Conservation (phyloP, 2,797 vertebrate species). For the Enteromius viviparus region DNA sequence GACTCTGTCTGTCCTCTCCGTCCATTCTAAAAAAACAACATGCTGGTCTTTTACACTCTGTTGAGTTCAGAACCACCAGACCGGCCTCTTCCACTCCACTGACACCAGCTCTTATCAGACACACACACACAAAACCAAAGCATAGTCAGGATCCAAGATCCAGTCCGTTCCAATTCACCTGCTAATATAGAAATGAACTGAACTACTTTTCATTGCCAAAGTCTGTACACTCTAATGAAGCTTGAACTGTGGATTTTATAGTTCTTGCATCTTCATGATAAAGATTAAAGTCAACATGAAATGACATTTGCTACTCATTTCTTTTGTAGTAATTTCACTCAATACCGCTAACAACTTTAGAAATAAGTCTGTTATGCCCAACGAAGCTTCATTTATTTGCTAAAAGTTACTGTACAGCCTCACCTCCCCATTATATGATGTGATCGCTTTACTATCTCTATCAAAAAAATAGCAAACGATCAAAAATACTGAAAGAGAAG, state of each 20-base stretch:
- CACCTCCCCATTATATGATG: background rate
- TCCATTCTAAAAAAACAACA: conserved; percentile 65
- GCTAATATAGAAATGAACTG: background rate
- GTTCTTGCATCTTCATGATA: background rate
- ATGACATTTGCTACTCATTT: background rate
- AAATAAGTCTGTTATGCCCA: background rate
- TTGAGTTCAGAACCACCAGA: conserved; percentile 62
- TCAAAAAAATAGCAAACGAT: background rate
- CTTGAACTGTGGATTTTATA: background rate
- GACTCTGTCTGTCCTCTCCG: conserved; percentile 14
- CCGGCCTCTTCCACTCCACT: conserved; percentile 68
- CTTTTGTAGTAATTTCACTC: background rate
- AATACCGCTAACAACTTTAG: background rate
- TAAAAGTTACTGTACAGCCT: background rate
- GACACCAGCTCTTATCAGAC: conserved; percentile 52
- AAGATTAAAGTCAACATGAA: background rate
- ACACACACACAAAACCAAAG: background rate
- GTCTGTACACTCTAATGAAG: background rate
- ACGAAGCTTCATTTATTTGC: background rate
- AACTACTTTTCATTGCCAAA: background rate
- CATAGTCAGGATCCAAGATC: background rate
- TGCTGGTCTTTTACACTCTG: conserved; percentile 75
- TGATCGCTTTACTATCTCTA: background rate
- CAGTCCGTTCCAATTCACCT: background rate
- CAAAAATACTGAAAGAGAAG: background rate